These are phyloP conservation scores for Thomomys bottae DNA, from an alignment of 2,113 vertebrate genomes.

Conservation along the genomic window DNA sequence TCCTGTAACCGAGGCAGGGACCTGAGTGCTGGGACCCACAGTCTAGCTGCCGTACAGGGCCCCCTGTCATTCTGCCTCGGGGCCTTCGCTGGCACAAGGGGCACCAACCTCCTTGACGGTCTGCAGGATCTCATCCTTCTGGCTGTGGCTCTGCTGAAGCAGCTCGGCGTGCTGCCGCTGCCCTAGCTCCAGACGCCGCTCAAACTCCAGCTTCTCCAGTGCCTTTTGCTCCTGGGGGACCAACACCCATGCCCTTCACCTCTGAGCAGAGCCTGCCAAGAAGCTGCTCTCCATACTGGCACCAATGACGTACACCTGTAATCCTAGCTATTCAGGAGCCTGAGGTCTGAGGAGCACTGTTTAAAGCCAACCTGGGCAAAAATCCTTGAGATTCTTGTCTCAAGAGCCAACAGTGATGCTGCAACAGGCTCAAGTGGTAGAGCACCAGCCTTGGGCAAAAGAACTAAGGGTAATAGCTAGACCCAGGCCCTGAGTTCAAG, in stretches of 20 bases:
- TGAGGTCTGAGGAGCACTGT: too few species aligned
- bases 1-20: constrained; percentile 83
- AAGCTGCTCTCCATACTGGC: not conserved
- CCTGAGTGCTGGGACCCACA: not conserved
- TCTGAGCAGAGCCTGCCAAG: not conserved
- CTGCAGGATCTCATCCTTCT: constrained; percentile 92
- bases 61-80: not conserved
- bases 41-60: too few species aligned
- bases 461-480: too few species aligned
- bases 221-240: constrained; percentile 90
- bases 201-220: constrained; percentile 94
- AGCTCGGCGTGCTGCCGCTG: constrained; percentile 92
- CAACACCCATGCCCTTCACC: not conserved
- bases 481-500: too few species aligned
- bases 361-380: too few species aligned
- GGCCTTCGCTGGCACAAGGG: not conserved
- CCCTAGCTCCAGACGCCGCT: constrained; percentile 88
- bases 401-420: too few species aligned
- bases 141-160: constrained; percentile 87
- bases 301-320: too few species aligned
- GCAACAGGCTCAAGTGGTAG: too few species aligned
- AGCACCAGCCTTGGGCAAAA: too few species aligned
- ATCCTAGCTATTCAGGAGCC: too few species aligned
- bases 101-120: constrained; percentile 90
- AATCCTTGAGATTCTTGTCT: too few species aligned